Evolutionary conservation across 2,113 vertebrate genomes (phyloP).

Genomic region (Spilogale gracilis): DNA sequence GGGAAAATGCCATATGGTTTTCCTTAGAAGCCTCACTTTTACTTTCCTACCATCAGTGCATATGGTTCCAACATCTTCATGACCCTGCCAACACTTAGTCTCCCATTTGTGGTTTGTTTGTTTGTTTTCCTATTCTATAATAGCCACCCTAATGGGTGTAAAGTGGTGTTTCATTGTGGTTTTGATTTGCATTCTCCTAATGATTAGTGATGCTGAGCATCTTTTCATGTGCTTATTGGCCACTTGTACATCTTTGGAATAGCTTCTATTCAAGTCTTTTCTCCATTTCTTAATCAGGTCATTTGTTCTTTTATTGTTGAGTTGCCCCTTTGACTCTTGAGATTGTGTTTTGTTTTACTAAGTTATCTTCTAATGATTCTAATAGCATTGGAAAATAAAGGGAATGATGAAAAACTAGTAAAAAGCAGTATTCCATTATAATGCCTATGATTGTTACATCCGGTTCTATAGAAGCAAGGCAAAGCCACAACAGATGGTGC

Average conservation of each 20-base stretch:
- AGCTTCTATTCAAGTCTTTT: slow-evolving; percentile 8
- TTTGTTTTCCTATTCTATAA: background rate
- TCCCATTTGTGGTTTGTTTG: background rate
- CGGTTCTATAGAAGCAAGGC: slow-evolving; percentile 25
- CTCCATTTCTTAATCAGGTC: background rate
- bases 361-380: slow-evolving; percentile 42
- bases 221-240: background rate
- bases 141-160: background rate
- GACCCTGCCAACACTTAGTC: background rate
- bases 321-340: background rate
- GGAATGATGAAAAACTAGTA: slow-evolving; percentile 5
- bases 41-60: background rate
- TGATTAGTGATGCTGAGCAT: background rate
- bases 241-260: background rate
- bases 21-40: background rate
- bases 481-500: slow-evolving; percentile 66
- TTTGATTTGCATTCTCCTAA: background rate
- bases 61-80: background rate
- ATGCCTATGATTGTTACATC: background rate
- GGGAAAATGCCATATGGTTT: background rate
- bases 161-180: background rate
- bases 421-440: slow-evolving; percentile 37
- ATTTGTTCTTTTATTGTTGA: background rate
- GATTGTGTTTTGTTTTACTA: slow-evolving; percentile 2
- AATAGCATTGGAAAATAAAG: slow-evolving; percentile 48